A percentile compares a stretch with the other conserved stretches of the same genome.
phyloP scores from a whole-genome alignment of 1,140 invertebrate genomes.

The Cecropterus lyciades region DNA sequence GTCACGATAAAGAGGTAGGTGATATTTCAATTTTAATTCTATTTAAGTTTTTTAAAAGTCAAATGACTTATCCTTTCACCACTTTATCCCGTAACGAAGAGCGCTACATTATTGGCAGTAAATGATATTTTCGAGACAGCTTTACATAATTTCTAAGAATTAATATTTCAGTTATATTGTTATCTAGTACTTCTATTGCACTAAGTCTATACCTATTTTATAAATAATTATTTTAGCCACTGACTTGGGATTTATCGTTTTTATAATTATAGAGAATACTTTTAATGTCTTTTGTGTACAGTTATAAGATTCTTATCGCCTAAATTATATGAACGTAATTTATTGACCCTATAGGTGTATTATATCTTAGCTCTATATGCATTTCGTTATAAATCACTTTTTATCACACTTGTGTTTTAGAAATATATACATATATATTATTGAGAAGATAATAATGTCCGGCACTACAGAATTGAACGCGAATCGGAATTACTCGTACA shows the following conservation, averaged over 20 bases:
- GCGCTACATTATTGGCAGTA: no score
- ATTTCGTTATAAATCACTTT: constrained; percentile 75
- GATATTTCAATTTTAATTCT: no score
- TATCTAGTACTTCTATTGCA: constrained; percentile 27
- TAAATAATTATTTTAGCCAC: constrained; percentile 4
- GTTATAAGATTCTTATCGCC: constrained; percentile 58
- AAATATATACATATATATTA: constrained; percentile 41
- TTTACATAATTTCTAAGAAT: constrained; percentile 72
- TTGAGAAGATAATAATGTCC: constrained; percentile 10
- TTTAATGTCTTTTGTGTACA: constrained; percentile 1
- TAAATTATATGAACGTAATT: constrained; percentile 84
- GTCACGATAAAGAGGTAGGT: no score
- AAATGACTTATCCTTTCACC: no score
- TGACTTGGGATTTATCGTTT: constrained; percentile 13
- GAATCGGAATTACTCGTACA: no score
- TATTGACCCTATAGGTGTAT: constrained; percentile 71
- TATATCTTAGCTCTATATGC: constrained; percentile 67
- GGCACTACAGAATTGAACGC: constrained; percentile 22
- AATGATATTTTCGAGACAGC: constrained; percentile 61
- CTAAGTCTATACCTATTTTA: constrained; percentile 22
- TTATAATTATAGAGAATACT: no score
- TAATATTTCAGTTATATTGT: constrained; percentile 34
- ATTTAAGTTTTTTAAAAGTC: no score
- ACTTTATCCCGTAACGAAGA: no score
- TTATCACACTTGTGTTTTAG: constrained; percentile 71